Evolutionary conservation across 2,113 vertebrate genomes (phyloP).

Genomic region (Nettapus auritus): DNA sequence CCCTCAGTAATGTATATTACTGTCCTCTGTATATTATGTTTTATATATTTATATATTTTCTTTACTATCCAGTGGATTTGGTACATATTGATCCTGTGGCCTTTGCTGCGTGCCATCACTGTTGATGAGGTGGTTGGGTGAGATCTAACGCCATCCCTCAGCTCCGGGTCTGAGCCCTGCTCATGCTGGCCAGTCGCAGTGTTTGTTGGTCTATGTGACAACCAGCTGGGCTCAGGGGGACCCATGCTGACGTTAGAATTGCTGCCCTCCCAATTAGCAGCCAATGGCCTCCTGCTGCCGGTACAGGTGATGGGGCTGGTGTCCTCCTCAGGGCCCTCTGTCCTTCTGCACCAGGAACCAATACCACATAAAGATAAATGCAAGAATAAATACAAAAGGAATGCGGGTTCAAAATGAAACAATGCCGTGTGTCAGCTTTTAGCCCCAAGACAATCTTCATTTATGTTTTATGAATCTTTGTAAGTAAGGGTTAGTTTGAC

Average conservation of each 20-base stretch:
- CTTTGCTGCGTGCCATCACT: background rate
- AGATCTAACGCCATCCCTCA: background rate
- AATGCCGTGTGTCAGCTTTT: background rate
- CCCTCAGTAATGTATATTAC: background rate
- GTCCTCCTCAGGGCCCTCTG: accelerated
- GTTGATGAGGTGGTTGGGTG: background rate
- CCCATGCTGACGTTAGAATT: accelerated
- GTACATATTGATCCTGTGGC: accelerated
- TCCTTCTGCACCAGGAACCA: accelerated
- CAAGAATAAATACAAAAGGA: background rate
- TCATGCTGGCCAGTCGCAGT: background rate
- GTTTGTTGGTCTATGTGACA: background rate
- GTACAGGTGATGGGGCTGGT: background rate
- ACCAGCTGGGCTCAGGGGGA: accelerated
- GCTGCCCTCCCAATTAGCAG: background rate
- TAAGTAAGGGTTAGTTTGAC: background rate
- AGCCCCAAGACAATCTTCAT: background rate
- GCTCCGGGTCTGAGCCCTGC: background rate
- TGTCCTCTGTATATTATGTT: background rate
- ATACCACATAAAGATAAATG: background rate
- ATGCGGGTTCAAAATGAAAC: background rate
- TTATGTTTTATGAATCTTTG: background rate
- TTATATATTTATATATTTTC: background rate
- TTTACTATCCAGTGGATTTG: background rate
- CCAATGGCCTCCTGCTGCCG: accelerated